Evolutionary conservation across 2,113 vertebrate genomes (phyloP).

Genomic region (Mustelus asterias): DNA sequence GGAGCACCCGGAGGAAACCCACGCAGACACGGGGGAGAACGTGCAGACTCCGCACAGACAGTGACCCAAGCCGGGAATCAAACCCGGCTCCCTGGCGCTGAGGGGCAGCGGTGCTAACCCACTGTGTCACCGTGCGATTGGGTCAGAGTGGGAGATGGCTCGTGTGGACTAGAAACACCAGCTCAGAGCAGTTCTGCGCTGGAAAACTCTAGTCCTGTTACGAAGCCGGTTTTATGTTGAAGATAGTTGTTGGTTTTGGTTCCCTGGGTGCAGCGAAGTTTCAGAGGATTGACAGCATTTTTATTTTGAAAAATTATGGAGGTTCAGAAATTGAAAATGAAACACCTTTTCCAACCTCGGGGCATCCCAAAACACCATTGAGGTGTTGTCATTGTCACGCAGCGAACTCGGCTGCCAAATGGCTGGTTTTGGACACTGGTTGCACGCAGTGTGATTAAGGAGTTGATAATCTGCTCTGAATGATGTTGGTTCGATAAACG

Average conservation of each 20-base stretch:
- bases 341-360: not conserved
- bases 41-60: no score
- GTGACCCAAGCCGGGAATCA: no score
- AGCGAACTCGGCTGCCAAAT: not conserved
- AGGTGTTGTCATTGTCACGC: not conserved
- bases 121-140: no score
- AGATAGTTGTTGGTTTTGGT: not conserved
- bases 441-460: not conserved
- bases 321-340: not conserved
- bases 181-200: no score
- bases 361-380: not conserved
- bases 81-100: no score
- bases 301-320: not conserved
- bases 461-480: not conserved
- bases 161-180: no score
- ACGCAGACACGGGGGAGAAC: no score
- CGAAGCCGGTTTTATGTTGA: not conserved
- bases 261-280: not conserved
- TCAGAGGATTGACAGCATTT: not conserved
- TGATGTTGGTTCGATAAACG: not conserved
- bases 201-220: not conserved
- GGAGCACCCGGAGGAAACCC: no score
- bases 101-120: no score
- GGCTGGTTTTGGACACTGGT: no score
- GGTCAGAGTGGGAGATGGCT: no score